These are phyloP conservation scores for Myotis lucifugus DNA, from an alignment of 2,113 vertebrate species.

Conservation along the genomic window DNA sequence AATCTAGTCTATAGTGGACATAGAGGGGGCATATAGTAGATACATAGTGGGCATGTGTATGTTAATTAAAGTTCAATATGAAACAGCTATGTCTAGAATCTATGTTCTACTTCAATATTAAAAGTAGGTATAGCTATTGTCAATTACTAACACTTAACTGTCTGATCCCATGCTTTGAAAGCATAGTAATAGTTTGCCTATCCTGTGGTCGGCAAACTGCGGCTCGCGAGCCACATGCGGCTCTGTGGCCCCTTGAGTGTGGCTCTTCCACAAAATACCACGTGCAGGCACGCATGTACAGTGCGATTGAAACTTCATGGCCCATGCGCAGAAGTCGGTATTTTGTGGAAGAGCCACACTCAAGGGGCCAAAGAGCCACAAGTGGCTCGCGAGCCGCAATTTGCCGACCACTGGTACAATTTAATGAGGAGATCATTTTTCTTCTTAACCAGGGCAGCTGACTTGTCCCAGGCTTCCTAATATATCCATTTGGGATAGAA, in stretches of 20 bases:
- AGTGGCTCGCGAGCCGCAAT: too few species aligned
- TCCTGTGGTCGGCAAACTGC: too few species aligned
- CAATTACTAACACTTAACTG: conserved; percentile 18
- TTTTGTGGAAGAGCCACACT: too few species aligned
- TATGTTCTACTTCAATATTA: not conserved
- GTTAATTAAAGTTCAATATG: not conserved
- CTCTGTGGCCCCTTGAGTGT: too few species aligned
- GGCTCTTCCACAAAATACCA: too few species aligned
- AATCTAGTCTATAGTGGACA: not conserved
- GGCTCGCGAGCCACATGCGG: too few species aligned
- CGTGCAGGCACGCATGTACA: too few species aligned
- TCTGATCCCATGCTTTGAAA: not conserved
- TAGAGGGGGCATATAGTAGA: not conserved
- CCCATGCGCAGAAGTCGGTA: too few species aligned
- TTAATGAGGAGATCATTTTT: conserved; percentile 58
- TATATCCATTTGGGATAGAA: conserved; percentile 43
- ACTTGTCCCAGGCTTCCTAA: conserved; percentile 26
- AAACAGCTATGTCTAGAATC: not conserved
- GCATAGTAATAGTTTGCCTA: not conserved
- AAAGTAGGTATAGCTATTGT: not conserved
- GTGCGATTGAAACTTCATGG: too few species aligned
- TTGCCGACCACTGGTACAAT: not conserved
- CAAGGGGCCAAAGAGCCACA: too few species aligned
- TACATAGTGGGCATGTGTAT: fast-evolving
- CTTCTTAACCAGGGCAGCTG: not conserved